Evolutionary conservation across 1,140 invertebrate species (phyloP).

Genomic region (Colletes latitarsis): DNA sequence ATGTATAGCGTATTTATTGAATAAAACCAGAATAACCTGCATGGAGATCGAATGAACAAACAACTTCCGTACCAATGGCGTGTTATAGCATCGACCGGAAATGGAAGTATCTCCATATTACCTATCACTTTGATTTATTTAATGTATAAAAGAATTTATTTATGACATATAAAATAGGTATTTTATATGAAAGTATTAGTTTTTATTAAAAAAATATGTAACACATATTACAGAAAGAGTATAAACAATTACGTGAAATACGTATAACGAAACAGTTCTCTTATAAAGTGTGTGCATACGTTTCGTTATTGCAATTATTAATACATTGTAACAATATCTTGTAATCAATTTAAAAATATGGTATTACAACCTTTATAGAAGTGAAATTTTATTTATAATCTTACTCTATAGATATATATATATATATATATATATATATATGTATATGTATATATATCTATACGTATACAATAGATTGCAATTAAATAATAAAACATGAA

Average conservation of each 20-base stretch:
- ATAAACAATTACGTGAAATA: neutral
- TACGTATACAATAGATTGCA: neutral
- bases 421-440: neutral
- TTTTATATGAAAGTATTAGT: neutral
- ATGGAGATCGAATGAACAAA: neutral
- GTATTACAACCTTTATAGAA: neutral
- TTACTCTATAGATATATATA: neutral
- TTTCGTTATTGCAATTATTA: neutral
- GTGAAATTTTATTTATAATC: conserved; percentile 8
- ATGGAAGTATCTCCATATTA: neutral
- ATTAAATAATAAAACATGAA: conserved; percentile 18
- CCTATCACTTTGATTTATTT: neutral
- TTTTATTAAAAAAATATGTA: neutral
- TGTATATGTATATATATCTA: neutral
- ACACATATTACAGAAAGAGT: neutral
- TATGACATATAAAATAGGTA: too few relatives aligned
- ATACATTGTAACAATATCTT: neutral
- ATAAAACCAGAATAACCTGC: conserved; percentile 10
- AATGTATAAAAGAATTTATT: too few relatives aligned
- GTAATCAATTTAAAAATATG: neutral
- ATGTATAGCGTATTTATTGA: neutral
- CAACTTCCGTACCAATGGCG: neutral
- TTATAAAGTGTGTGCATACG: neutral
- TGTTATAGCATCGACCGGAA: conserved; percentile 1
- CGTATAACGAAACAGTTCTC: neutral